A percentile compares a stretch with the other conserved stretches of the same genome.
Evolutionary conservation across 2,888 invertebrate genomes (phyloP).

Genomic region (Tetrapedia diversipes): DNA sequence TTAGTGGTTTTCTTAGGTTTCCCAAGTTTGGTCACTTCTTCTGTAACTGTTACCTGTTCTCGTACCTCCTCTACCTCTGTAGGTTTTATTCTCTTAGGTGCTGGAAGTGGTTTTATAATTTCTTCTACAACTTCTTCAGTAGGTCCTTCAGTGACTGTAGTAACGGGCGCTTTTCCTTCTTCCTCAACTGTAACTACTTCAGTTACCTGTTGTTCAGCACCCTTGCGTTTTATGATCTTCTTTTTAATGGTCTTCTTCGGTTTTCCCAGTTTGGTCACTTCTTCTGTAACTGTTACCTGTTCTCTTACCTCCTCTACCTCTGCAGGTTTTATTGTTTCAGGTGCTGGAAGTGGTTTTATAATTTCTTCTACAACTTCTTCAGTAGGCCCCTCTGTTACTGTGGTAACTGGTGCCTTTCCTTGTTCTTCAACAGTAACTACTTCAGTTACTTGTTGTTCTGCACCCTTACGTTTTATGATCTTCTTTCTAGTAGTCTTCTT

Average conservation of each 20-base stretch:
- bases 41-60: conserved; percentile 37
- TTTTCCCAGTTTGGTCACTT: conserved; percentile 81
- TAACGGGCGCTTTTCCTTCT: no score
- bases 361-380: conserved; percentile 58
- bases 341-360: background rate
- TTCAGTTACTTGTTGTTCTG: conserved; percentile 70
- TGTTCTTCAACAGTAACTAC: conserved; percentile 54
- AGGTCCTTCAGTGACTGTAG: no score
- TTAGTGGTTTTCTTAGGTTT: no score
- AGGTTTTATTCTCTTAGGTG: no score
- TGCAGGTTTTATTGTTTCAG: conserved; percentile 74
- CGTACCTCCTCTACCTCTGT: conserved; percentile 59
- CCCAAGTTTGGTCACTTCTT: conserved; percentile 67
- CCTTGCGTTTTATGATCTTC: no score
- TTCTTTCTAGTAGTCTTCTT: conserved; percentile 78
- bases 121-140: no score
- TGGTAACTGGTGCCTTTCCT: conserved; percentile 69
- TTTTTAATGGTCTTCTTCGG: conserved; percentile 70
- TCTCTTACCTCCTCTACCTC: conserved; percentile 74
- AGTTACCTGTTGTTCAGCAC: no score
- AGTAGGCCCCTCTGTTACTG: conserved; percentile 69
- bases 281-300: conserved; percentile 71
- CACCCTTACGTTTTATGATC: conserved; percentile 78
- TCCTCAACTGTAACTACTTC: no score
- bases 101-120: no score